A percentile compares a stretch with the other conserved stretches of the same genome.
Evolutionary conservation across 2,888 invertebrate genomes (phyloP).

Genomic region (Andrena fulva): DNA sequence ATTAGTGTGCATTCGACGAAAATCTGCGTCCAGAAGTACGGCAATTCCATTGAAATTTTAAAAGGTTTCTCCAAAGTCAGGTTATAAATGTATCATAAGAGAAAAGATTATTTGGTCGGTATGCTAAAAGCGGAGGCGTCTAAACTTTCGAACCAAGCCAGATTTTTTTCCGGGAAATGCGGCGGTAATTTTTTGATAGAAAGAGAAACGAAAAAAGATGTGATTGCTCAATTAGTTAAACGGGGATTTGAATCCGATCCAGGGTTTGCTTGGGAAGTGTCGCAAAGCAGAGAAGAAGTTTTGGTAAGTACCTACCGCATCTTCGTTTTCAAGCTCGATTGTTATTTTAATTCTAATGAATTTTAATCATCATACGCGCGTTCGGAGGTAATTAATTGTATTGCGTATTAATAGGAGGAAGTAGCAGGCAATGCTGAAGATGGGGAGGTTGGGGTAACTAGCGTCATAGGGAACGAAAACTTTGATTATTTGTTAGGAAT

Average conservation of each 20-base stretch:
- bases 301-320: conserved; percentile 75
- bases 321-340: conserved; percentile 18
- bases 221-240: conserved; percentile 94
- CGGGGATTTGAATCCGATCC: conserved; percentile 90
- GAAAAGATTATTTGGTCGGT: conserved; percentile 96
- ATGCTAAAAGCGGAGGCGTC: conserved; percentile 95
- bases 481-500: conserved; percentile 98
- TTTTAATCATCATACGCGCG: not conserved
- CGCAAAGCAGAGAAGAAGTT: conserved; percentile 81
- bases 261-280: conserved; percentile 88
- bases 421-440: conserved; percentile 85
- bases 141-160: conserved; percentile 95
- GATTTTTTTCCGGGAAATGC: conserved; percentile 98
- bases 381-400: not conserved
- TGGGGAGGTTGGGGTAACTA: conserved; percentile 79
- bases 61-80: conserved; percentile 94
- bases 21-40: conserved; percentile 89
- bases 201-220: conserved; percentile 96
- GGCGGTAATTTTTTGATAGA: conserved; percentile 94
- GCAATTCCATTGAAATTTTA: conserved; percentile 92
- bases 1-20: conserved; percentile 87
- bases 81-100: conserved; percentile 91
- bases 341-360: conserved; percentile 13
- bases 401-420: conserved; percentile 73
- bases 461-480: conserved; percentile 86